phyloP scores from a whole-genome alignment of 2,888 invertebrate genomes.

The Autographa gamma region DNA sequence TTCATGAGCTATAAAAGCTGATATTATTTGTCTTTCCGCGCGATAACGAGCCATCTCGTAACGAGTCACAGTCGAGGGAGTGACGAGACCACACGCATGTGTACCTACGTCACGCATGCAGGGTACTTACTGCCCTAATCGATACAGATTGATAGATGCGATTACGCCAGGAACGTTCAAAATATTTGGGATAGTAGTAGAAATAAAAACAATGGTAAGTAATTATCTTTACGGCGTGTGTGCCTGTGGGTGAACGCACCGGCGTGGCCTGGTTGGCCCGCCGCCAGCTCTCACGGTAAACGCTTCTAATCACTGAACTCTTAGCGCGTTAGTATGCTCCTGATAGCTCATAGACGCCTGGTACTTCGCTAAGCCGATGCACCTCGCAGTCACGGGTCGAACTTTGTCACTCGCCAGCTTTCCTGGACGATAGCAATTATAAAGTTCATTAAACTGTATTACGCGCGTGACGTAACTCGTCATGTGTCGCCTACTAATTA shows the following conservation, averaged over 20 bases:
- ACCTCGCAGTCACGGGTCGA: slow-evolving; percentile 65
- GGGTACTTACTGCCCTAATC: slow-evolving; percentile 23
- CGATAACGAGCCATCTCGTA: slow-evolving; percentile 41
- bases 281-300: slow-evolving; percentile 86
- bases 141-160: slow-evolving; percentile 20
- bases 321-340: slow-evolving; percentile 81
- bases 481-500: slow-evolving; percentile 46
- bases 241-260: slow-evolving; percentile 83
- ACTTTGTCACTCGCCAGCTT: slow-evolving; percentile 44
- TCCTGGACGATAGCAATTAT: slow-evolving; percentile 45
- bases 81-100: slow-evolving; percentile 42
- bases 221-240: slow-evolving; percentile 74
- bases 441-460: slow-evolving; percentile 59
- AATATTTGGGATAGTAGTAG: slow-evolving; percentile 67
- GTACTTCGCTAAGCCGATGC: slow-evolving; percentile 74
- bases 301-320: slow-evolving; percentile 84
- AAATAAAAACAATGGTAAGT: slow-evolving; percentile 79
- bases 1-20: slow-evolving; percentile 31
- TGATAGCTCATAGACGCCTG: slow-evolving; percentile 83
- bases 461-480: slow-evolving; percentile 45
- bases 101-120: slow-evolving; percentile 31
- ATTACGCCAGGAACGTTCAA: slow-evolving; percentile 22
- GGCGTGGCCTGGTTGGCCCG: slow-evolving; percentile 84
- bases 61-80: slow-evolving; percentile 30
- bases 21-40: slow-evolving; percentile 32